Conservation (phyloP, 2,888 invertebrate species). For the Oasisia sp. region DNA sequence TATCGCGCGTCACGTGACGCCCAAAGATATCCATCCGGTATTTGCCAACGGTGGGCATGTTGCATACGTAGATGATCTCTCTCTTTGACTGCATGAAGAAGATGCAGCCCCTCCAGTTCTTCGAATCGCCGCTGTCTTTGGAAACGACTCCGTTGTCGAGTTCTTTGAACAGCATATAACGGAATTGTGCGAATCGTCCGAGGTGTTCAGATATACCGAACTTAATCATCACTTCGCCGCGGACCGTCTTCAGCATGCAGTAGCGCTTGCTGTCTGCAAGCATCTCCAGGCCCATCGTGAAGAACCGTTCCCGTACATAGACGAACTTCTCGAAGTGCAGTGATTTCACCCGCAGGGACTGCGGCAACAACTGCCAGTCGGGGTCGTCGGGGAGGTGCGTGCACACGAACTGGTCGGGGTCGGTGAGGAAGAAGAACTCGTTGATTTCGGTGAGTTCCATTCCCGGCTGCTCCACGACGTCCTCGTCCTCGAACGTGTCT, state of each 20-base stretch:
- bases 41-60: conserved; percentile 55
- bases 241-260: not conserved
- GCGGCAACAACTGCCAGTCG: conserved; percentile 58
- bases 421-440: conserved; percentile 62
- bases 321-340: conserved; percentile 55
- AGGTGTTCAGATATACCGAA: not conserved
- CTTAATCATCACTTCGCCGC: not conserved
- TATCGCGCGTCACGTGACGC: conserved; percentile 49
- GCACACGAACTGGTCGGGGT: conserved; percentile 58
- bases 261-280: not conserved
- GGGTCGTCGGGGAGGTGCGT: conserved; percentile 60
- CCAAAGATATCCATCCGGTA: conserved; percentile 63
- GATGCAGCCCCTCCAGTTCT: conserved; percentile 48
- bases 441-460: not conserved
- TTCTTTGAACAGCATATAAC: not conserved
- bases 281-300: conserved; percentile 49
- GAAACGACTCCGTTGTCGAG: not conserved
- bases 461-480: conserved; percentile 27
- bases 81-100: conserved; percentile 55
- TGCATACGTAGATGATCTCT: conserved; percentile 48
- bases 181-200: not conserved
- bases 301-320: conserved; percentile 60
- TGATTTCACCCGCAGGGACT: conserved; percentile 43
- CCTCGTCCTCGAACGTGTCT: conserved; percentile 47
- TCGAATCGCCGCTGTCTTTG: not conserved